Evolutionary conservation across 2,113 vertebrate genomes (phyloP).

Genomic region (Cyanocitta stelleri): DNA sequence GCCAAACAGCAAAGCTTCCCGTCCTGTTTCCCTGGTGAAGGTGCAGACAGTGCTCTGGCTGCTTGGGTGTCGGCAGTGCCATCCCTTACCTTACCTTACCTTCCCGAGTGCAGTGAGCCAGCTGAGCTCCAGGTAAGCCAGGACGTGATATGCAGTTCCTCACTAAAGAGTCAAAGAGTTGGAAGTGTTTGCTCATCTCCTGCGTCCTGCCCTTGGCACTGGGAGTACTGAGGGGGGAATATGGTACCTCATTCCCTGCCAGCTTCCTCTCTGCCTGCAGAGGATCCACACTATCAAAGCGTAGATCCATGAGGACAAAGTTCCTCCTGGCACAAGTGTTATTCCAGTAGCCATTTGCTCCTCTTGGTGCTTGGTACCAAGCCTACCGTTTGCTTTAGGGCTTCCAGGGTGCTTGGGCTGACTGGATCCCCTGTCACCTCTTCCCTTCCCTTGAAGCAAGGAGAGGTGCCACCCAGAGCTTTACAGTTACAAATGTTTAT

Average conservation of each 20-base stretch:
- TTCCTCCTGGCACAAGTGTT: neutral
- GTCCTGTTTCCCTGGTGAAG: neutral
- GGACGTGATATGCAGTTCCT: neutral
- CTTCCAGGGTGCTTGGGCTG: neutral
- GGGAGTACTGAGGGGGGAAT: neutral
- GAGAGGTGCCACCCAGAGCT: neutral
- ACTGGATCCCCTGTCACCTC: neutral
- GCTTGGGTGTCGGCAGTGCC: neutral
- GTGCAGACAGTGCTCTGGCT: neutral
- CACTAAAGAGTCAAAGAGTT: neutral
- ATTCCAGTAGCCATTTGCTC: neutral
- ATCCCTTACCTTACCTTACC: neutral
- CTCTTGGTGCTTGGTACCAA: fast-evolving
- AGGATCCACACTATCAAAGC: neutral
- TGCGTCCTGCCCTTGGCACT: neutral
- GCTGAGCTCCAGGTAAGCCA: neutral
- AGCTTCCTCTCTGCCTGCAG: neutral
- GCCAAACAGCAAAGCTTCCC: neutral
- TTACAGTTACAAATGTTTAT: slow-evolving; percentile 79
- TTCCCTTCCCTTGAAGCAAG: neutral
- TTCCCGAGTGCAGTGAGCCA: neutral
- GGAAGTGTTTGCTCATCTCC: neutral
- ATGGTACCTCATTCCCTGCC: neutral
- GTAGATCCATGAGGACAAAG: neutral
- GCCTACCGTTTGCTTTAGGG: too few species aligned